Evolutionary conservation across 2,888 invertebrate species (phyloP), one percentile per base, ranked within the genome.

Genomic region (Hyalella azteca): DNA sequence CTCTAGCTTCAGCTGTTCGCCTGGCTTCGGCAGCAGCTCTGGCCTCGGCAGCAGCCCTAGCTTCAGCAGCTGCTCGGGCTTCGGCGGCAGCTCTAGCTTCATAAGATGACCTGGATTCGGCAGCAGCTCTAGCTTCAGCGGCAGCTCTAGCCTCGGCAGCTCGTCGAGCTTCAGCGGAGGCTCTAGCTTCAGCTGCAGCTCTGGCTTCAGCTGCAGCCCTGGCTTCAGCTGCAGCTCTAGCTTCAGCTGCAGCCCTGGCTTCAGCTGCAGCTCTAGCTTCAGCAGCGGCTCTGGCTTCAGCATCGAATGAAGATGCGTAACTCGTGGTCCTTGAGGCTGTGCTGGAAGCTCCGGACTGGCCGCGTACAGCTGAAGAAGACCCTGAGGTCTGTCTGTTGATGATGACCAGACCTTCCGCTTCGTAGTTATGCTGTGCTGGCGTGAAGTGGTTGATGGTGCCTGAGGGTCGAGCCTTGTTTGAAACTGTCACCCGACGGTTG

Each of bases 351-450:
- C 45, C 40, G 11, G 54, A 22, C 26, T 19, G 11, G 29, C n/a
- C 36, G 15, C 39, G 39, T 9, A 36, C 45, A 41, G 22, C 75
- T 11, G 48, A 13, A 29, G 40, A n/a, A 3, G 60, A 22, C n/a
- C 76, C 45, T 54, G 54, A 26, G 11, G 78, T 73, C 5, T 73
- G 80, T 60, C 41, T 73, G 77, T 75, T 78, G 75, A 82, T 81
- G n/a, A 73, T 40, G 32, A 82, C 82, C 9, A 77, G 41, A 26
- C 82, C 81, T 1, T 76, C 77, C 9, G 82, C 82, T n/a, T 82
- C 82, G 41, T 81, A 82, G 22, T 73, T 66, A 45, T 82, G 82
- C 1, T 82, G 80, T 7, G 81, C 82, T 0, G 82, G 82, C 5
- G 75, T 75, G 60, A 82, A 82, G 54, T 81, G 81, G 26, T 76